Base-by-base conservation (phyloP, 2,113 vertebrate species). In the Synodontis membranacea region DNA sequence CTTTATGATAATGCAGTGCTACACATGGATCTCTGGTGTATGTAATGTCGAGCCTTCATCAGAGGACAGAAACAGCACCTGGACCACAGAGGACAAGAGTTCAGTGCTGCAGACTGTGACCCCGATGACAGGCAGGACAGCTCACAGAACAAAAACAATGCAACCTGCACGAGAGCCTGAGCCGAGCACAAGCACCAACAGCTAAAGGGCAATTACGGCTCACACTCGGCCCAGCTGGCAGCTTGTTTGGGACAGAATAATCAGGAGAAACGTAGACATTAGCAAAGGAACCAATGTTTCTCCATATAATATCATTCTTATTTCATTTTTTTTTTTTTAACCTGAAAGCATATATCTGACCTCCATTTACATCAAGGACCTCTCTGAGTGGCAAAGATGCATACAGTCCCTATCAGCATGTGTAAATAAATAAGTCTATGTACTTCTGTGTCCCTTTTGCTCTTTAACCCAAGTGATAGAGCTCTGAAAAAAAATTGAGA, bases 71-170 rank as follows among this genome's bases (percentile, higher is more conserved):
- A 56, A 80, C 78, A 80, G 42, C 21, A 56, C 78, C 78, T 80
- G 52, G 78, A 80, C 78, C 52, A 80, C 78, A 80, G 23, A 80
- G 78, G 78, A 80, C 78, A 79, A 79, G 76, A 79, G 48, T 79
- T 79, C 76, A 56, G 14, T 23, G 8, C 9, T 21, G 0, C 52
- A 39, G 52, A 80, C 78, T 39, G 78, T 5, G 21, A 80, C 78
- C 78, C 78, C 44, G 5, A 6, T 56, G 78, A 80, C 78, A 80
- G 52, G 52, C 34, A 28, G 34, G 78, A 80, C 78, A 80, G 50
- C 78, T 80, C 78, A 8, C 76, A 9, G 15, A 80, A 58, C 4
- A 8, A 56, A 80, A 80, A 80, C 78, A 58, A 58, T 39, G 34
- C 78, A 58, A 25, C 50, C 50, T 80, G 78, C 78, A 80, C 52